Evolutionary conservation across 2,888 invertebrate genomes (phyloP), one percentile per base, ranked within the genome.

Genomic region (Chelonus formosanus): DNA sequence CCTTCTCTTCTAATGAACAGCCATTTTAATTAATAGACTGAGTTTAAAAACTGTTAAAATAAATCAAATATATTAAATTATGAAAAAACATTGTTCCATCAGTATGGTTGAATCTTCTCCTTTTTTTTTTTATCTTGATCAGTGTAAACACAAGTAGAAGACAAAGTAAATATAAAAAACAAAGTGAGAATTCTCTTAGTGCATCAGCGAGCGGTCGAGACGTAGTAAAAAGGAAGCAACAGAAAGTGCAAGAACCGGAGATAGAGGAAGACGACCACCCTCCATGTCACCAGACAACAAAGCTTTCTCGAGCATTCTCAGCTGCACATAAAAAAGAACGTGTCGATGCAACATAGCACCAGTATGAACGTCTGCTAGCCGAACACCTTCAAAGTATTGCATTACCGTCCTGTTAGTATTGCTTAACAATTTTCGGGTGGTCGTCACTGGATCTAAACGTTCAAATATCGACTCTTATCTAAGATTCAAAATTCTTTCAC

Each of bases 381-480:
- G 54, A 40, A 6, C 40, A 52, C 66, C 36, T 56, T 63, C 54
- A 58, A 69, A 58, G 66, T 72, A 63, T 76, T 72, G 68, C 59
- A 70, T 77, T 76, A 73, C 74, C 57, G 53, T 66, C 57, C 48
- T 57, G 52, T 65, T 63, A 20, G 20, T 58, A 65, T 65, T 58
- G 55, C 58, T 61, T 70, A 71, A 54, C 63, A 50, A 59, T 71
- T 74, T 78, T 78, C 71, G 74, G 77, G 75, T 78, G 77, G 76
- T 78, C 77, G 63, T 52, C 43, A 20, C 7, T 40, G 40, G 40
- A 40, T 6, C 40, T 40, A 40, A 6, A 40, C 40, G 40, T 40
- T 40, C 6, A 40, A 6, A 40, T 5, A 40, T 40, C 40, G 5
- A 40, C 6, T 5, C 40, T 2, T 40, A 6, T 4, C 40, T 40